phyloP scores from a whole-genome alignment of 2,888 invertebrate species.

The Acanthosepion pharaonis region DNA sequence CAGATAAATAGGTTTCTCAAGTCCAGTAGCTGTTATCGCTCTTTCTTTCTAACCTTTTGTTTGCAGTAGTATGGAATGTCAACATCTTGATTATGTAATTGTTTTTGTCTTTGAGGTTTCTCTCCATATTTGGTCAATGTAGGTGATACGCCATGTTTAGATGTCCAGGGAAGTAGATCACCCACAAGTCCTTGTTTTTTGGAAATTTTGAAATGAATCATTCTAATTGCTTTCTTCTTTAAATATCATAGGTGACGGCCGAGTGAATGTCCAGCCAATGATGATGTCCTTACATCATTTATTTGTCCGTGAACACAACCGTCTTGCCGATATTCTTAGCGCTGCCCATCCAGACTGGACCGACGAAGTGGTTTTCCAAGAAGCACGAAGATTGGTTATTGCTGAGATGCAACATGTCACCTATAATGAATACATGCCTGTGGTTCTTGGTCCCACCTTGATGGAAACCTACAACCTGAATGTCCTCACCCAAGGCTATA shows the following conservation, averaged over 20 bases:
- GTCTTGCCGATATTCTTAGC: constrained; percentile 50
- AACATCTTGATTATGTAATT: too few species aligned
- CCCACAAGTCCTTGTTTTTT: too few species aligned
- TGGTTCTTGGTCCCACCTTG: constrained; percentile 91
- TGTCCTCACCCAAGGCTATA: constrained; percentile 87
- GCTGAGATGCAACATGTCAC: constrained; percentile 60
- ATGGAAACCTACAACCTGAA: constrained; percentile 91
- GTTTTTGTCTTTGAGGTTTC: too few species aligned
- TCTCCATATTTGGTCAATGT: too few species aligned
- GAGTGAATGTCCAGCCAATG: constrained; percentile 55
- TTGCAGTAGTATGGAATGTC: too few species aligned
- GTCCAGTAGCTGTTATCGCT: too few species aligned
- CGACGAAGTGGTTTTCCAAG: constrained; percentile 56
- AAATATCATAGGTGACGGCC: constrained; percentile 52
- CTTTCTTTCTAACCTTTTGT: too few species aligned
- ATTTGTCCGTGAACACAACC: constrained; percentile 57
- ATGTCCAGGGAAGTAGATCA: too few species aligned
- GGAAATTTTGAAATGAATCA: too few species aligned
- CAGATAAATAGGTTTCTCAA: too few species aligned
- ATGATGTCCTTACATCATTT: constrained; percentile 55
- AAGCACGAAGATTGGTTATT: constrained; percentile 53
- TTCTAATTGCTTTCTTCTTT: too few species aligned
- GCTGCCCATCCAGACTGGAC: constrained; percentile 49
- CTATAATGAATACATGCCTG: constrained; percentile 80
- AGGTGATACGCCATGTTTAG: too few species aligned